Conservation (phyloP, 2,797 vertebrate genomes). For the Hyperoplus immaculatus region DNA sequence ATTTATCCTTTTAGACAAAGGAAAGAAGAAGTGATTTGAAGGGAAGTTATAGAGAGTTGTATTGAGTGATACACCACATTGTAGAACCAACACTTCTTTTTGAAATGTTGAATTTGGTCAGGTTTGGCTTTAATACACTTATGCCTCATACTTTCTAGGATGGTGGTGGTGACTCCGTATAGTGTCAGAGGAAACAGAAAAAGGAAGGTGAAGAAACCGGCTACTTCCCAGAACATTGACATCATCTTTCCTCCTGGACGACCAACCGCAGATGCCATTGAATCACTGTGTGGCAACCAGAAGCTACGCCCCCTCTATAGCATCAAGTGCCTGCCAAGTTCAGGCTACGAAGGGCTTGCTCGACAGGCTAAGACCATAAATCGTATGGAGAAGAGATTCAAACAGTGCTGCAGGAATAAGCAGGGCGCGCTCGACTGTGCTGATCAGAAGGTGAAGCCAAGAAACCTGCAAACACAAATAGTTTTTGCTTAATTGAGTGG, state of each 20-base stretch:
- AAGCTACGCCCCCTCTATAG: constrained; percentile 69
- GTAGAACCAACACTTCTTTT: background rate
- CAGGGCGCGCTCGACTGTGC: constrained; percentile 66
- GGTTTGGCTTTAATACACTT: background rate
- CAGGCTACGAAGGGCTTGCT: constrained; percentile 61
- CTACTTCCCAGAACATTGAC: constrained; percentile 27
- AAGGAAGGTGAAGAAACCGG: constrained; percentile 5
- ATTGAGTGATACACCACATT: too few relatives aligned
- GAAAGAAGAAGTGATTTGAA: background rate
- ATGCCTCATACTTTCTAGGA: constrained; percentile 58
- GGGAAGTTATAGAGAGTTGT: background rate
- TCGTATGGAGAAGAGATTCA: constrained; percentile 77
- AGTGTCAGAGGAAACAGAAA: background rate
- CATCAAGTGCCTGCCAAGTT: constrained; percentile 65
- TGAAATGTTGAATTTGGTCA: background rate
- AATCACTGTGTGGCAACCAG: constrained; percentile 67
- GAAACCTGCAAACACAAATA: background rate
- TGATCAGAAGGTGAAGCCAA: constrained; percentile 70
- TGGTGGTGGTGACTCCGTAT: background rate
- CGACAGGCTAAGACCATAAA: constrained; percentile 79
- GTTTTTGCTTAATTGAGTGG: background rate
- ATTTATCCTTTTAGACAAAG: background rate
- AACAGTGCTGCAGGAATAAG: constrained; percentile 80
- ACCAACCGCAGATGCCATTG: constrained; percentile 71
- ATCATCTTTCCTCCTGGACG: constrained; percentile 82